These are phyloP conservation scores for Sussaba pulchella DNA, from an alignment of 2,888 invertebrate genomes.

Conservation along the genomic window DNA sequence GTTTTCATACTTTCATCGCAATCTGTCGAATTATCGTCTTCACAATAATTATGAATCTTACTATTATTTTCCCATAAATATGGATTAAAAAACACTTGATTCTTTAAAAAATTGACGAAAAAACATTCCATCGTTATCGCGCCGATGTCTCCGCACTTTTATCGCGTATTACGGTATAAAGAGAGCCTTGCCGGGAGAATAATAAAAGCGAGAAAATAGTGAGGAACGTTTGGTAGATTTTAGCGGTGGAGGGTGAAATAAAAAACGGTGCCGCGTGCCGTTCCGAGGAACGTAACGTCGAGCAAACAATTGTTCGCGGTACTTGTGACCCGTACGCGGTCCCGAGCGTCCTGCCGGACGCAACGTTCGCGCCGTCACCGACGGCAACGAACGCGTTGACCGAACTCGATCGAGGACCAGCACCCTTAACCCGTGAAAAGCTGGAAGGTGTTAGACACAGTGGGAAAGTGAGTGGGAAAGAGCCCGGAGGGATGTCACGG, in stretches of 20 bases:
- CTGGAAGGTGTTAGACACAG: constrained; percentile 35
- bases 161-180: not conserved
- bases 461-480: constrained; percentile 60
- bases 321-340: not conserved
- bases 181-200: not conserved
- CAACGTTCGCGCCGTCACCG: not conserved
- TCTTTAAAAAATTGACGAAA: not conserved
- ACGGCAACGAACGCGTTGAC: not conserved
- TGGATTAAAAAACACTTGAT: not conserved
- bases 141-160: constrained; percentile 14
- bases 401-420: not conserved
- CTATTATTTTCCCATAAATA: not conserved
- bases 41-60: not conserved
- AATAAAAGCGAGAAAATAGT: not conserved
- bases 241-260: constrained; percentile 20
- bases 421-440: constrained; percentile 6
- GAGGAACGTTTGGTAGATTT: not conserved
- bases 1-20: too few relatives aligned
- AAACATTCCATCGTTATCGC: not conserved
- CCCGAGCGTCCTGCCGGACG: not conserved
- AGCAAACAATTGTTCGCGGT: not conserved
- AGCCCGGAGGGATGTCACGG: constrained; percentile 82
- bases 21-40: constrained; percentile 1
- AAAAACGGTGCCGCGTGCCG: constrained; percentile 44
- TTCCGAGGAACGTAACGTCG: constrained; percentile 2